These are phyloP conservation scores for Corvus cornix DNA, from an alignment of 2,113 vertebrate genomes.

Conservation along the genomic window DNA sequence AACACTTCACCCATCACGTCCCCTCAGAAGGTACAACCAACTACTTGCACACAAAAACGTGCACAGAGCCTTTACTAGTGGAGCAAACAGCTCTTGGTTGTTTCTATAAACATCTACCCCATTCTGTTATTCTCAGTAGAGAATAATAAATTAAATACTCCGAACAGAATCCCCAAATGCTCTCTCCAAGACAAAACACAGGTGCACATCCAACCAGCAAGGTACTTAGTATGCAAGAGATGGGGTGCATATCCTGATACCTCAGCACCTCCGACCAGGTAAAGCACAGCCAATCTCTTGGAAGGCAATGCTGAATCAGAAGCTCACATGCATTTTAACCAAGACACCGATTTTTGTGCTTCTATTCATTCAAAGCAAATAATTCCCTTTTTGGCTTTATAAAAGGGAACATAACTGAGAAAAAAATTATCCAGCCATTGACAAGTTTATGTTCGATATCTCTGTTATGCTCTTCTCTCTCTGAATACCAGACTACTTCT, in stretches of 20 bases:
- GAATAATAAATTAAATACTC: background rate
- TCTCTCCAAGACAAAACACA: background rate
- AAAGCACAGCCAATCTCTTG: background rate
- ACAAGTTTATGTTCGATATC: conserved; percentile 57
- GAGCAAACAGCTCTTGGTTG: background rate
- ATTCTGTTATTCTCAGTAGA: background rate
- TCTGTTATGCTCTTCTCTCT: conserved; percentile 15
- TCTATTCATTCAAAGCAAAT: conserved; percentile 51
- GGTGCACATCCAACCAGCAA: background rate
- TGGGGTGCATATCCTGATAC: background rate
- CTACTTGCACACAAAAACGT: background rate
- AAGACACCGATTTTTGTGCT: background rate
- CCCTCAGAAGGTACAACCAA: background rate
- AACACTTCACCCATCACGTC: background rate
- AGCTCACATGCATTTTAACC: background rate
- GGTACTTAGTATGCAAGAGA: background rate
- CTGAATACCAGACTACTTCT: conserved; percentile 59
- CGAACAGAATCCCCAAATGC: background rate
- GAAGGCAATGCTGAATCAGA: background rate
- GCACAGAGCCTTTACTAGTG: background rate
- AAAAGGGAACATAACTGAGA: background rate
- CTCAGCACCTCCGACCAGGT: background rate
- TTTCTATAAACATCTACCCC: background rate
- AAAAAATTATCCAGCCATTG: conserved; percentile 57
- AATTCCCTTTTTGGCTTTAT: conserved; percentile 6